Conservation (phyloP, 2,888 invertebrate species). For the Orthonevra nobilis region DNA sequence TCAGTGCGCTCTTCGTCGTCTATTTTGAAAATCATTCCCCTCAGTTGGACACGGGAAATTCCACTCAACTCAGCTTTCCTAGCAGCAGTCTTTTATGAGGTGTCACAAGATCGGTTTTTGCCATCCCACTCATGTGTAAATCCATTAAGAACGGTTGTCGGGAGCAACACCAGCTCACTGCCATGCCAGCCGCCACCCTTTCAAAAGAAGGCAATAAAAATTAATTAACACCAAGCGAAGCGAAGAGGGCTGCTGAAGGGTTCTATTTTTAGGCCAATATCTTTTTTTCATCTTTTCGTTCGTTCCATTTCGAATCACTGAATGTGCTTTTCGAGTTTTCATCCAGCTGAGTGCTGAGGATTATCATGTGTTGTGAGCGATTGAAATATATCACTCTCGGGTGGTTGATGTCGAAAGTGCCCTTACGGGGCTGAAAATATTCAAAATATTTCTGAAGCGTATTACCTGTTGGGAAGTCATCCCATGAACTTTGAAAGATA, state of each 20-base stretch:
- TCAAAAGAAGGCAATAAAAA: constrained; percentile 60
- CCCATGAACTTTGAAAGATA: constrained; percentile 34
- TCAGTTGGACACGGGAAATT: constrained; percentile 65
- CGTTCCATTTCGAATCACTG: no score
- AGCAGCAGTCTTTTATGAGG: constrained; percentile 60
- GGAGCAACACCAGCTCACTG: not conserved
- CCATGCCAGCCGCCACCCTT: constrained; percentile 53
- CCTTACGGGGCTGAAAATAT: constrained; percentile 29
- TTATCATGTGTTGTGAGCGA: constrained; percentile 3
- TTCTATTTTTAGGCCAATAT: constrained; percentile 48
- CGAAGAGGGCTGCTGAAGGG: constrained; percentile 3
- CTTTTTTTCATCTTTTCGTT: not conserved
- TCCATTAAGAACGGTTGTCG: constrained; percentile 51
- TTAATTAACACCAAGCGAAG: constrained; percentile 63
- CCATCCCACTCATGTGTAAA: constrained; percentile 55
- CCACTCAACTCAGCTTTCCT: constrained; percentile 49
- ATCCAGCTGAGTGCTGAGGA: constrained; percentile 1
- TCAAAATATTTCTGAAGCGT: constrained; percentile 17
- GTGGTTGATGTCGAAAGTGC: constrained; percentile 56
- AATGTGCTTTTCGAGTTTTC: constrained; percentile 22
- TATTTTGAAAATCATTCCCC: constrained; percentile 55
- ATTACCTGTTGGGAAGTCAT: constrained; percentile 49
- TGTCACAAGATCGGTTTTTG: constrained; percentile 58
- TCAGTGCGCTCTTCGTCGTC: constrained; percentile 32
- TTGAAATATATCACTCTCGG: constrained; percentile 56